Evolutionary conservation across 1,140 invertebrate species (phyloP).

Genomic region (Palaemon carinicauda): DNA sequence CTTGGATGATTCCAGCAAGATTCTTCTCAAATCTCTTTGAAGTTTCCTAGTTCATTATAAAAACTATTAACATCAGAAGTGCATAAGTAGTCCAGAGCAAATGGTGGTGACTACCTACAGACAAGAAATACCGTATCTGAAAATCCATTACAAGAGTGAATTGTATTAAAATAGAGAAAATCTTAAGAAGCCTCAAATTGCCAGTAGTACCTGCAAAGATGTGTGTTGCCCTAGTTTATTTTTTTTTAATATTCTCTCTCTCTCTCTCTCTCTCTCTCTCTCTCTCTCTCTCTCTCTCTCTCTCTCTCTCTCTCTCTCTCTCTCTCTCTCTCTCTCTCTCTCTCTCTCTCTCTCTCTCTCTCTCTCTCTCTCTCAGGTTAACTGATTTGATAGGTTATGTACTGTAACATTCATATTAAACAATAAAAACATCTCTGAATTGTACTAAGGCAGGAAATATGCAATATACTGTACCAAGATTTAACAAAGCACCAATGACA

Average conservation of each 20-base stretch:
- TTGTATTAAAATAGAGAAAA: neutral
- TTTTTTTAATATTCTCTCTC: neutral
- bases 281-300: neutral
- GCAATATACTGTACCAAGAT: neutral
- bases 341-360: neutral
- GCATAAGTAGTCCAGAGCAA: neutral
- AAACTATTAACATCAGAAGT: neutral
- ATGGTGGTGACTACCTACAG: neutral
- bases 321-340: neutral
- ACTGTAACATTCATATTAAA: too few relatives aligned
- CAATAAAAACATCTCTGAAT: too few relatives aligned
- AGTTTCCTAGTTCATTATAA: neutral
- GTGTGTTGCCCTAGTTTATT: neutral
- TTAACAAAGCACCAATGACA: too few relatives aligned
- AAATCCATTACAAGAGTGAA: constrained; percentile 34
- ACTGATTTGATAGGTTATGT: too few relatives aligned
- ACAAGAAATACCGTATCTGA: constrained; percentile 24
- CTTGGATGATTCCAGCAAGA: neutral
- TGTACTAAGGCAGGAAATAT: too few relatives aligned
- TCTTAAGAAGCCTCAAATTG: neutral
- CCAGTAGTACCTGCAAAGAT: constrained; percentile 28
- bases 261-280: neutral
- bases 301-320: neutral
- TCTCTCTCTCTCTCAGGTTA: neutral
- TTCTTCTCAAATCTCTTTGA: neutral